Evolutionary conservation across 2,113 vertebrate species (phyloP), one percentile per base, ranked within the genome.

Genomic region (Neolamprologus ventralis): DNA sequence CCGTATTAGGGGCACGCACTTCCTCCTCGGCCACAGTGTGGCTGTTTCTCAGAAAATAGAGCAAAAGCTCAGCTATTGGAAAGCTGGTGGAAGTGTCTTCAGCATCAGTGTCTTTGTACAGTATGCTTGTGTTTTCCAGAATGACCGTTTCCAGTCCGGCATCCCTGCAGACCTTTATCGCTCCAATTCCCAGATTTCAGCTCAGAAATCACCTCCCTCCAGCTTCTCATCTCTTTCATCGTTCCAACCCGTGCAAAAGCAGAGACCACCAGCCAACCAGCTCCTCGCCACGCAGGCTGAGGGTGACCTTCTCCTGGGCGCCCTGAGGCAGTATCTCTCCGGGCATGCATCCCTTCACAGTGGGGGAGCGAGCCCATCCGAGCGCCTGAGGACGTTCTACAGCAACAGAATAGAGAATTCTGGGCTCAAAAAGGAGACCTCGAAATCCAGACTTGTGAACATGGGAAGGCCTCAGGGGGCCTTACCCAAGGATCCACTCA

Each of bases 261-360:
- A 86, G 79, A 89, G 19, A 31, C 87, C 87, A 37, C 37, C 79
- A 2, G 49, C 75, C 14, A 51, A 49, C 55, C 84, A 86, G 91
- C 85, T 86, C 17, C 91, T 78, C 1, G 35, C 85, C 17, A 19
- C 71, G 1, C 90, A 92, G 85, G 81, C 85, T 2, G 88, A 94
- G 14, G 93, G 91, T 8, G 94, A 93, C 65, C 80, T 95, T 49
- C 96, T 97, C 78, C 68, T 97, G n/a, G 91, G 95, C 0, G 94
- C 96, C 0, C 95, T 98, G 60, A 93, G 96, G 53, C 92, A 94
- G 8, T 97, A 97, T 45, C 91, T 97, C 49, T 95, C 96, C 14
- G 93, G 88, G 68, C 97, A 93, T 83, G 28, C 94, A 33, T 85
- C 95, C 4, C 84, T 89, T 31, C 92, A 94, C 37, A 79, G 37